Evolutionary conservation across 2,888 invertebrate species (phyloP).

Genomic region (Allolobophora icterica): DNA sequence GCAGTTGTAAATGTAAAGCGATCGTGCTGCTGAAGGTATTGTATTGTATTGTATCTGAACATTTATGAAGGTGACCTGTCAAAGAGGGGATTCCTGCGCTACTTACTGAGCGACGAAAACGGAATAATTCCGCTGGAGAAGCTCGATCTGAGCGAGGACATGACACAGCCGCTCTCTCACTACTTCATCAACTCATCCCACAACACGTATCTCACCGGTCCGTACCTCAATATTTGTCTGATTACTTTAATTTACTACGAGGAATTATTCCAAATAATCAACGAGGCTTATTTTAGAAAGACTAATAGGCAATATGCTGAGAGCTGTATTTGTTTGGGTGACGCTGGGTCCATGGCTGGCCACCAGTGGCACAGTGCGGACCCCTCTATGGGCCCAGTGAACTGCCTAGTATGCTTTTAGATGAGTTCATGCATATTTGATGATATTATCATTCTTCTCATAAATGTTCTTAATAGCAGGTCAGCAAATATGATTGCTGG

Average conservation of each 20-base stretch:
- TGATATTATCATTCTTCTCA: background rate
- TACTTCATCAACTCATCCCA: conserved; percentile 98
- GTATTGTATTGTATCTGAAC: too few relatives aligned
- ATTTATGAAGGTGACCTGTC: conserved; percentile 82
- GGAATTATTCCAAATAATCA: background rate
- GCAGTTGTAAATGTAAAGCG: too few relatives aligned
- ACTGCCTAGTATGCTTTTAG: background rate
- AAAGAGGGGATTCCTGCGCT: conserved; percentile 89
- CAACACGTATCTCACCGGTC: conserved; percentile 90
- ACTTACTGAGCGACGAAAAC: conserved; percentile 94
- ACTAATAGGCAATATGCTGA: background rate
- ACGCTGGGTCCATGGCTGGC: too few relatives aligned
- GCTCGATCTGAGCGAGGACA: conserved; percentile 87
- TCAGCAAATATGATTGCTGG: background rate
- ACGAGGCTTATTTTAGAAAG: background rate
- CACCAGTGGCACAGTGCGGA: too few relatives aligned
- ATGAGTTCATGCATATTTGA: background rate
- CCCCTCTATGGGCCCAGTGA: too few relatives aligned
- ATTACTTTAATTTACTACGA: too few relatives aligned
- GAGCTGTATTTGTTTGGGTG: too few relatives aligned
- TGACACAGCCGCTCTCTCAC: conserved; percentile 93
- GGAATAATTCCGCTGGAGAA: conserved; percentile 87
- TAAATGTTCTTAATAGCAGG: too few relatives aligned
- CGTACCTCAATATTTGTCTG: background rate
- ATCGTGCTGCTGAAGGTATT: conserved; percentile 47